phyloP scores from a whole-genome alignment of 1,140 invertebrate genomes.

The Zaprionus davidi region DNA sequence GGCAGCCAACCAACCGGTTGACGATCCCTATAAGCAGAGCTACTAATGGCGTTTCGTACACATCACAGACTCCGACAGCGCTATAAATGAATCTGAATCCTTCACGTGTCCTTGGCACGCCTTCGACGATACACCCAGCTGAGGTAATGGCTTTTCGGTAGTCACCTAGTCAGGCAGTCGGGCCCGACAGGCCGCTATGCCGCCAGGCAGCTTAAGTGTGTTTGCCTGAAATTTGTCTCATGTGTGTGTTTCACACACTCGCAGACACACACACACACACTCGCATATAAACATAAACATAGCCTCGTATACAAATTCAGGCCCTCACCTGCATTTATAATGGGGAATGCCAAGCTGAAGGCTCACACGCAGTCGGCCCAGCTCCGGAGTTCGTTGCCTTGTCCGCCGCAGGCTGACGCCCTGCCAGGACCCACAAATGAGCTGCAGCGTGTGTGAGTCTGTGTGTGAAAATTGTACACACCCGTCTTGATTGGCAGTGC shows the following conservation, averaged over 20 bases:
- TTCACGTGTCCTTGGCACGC: constrained; percentile 77
- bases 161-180: constrained; percentile 11
- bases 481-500: constrained; percentile 62
- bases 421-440: constrained; percentile 53
- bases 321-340: constrained; percentile 62
- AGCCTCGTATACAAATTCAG: constrained; percentile 17
- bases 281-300: not conserved
- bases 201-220: constrained; percentile 40
- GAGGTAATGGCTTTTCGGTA: constrained; percentile 59
- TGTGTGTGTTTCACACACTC: constrained; percentile 60
- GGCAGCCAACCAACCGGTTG: constrained; percentile 46
- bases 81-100: constrained; percentile 70
- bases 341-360: constrained; percentile 42
- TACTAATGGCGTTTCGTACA: constrained; percentile 54
- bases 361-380: constrained; percentile 31
- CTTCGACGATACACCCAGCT: constrained; percentile 16
- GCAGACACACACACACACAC: not conserved
- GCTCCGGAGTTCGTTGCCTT: constrained; percentile 53
- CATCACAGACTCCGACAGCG: constrained; percentile 39
- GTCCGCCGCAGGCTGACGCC: constrained; percentile 50
- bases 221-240: constrained; percentile 76
- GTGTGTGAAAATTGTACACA: constrained; percentile 55
- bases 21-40: constrained; percentile 49
- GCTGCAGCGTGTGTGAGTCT: constrained; percentile 29
- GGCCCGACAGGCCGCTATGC: not conserved